These are phyloP conservation scores for Calliphora vomitoria DNA, from an alignment of 2,888 invertebrate genomes.

Conservation along the genomic window DNA sequence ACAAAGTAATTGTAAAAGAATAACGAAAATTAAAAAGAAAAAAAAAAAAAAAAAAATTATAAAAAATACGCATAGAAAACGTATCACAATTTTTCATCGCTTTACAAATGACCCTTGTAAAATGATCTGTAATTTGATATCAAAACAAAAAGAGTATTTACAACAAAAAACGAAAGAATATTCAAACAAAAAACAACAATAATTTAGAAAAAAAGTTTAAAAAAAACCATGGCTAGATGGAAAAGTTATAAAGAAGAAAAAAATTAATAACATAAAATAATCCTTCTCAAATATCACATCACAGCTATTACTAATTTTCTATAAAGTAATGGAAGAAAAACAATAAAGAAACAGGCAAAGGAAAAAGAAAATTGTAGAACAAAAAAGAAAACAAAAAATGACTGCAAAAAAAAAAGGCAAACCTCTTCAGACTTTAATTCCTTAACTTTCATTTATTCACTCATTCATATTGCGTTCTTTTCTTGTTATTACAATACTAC, in stretches of 20 bases:
- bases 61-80: background rate
- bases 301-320: constrained; percentile 58
- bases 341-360: constrained; percentile 4
- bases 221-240: background rate
- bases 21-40: background rate
- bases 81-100: constrained; percentile 56
- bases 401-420: constrained; percentile 40
- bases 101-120: constrained; percentile 66
- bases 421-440: constrained; percentile 51
- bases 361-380: background rate
- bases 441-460: constrained; percentile 32
- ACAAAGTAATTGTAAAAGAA: background rate
- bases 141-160: background rate
- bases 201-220: constrained; percentile 12
- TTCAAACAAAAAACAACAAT: constrained; percentile 1
- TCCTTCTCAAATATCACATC: constrained; percentile 19
- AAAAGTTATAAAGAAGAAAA: background rate
- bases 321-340: constrained; percentile 44
- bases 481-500: constrained; percentile 28
- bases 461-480: constrained; percentile 21
- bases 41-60: too few species aligned
- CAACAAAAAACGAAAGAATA: background rate
- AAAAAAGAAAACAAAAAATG: background rate
- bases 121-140: constrained; percentile 66
- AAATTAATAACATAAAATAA: constrained; percentile 31